These are phyloP conservation scores for Scaptomyza pallida DNA, from an alignment of 1,140 invertebrate genomes.

Conservation along the genomic window DNA sequence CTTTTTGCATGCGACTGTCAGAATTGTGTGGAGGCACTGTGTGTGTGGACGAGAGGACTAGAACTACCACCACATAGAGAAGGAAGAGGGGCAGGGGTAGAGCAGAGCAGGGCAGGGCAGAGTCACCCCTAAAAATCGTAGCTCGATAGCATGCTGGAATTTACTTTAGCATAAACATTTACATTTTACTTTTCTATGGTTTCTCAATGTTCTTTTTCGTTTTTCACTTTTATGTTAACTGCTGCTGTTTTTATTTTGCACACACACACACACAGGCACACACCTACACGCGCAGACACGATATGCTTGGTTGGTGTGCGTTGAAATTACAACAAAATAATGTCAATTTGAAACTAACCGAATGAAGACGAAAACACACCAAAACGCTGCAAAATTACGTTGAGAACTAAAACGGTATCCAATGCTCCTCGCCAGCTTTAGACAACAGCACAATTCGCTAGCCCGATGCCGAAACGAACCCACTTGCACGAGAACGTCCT, in stretches of 20 bases:
- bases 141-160: slow-evolving; percentile 58
- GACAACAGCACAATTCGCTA: slow-evolving; percentile 44
- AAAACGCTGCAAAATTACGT: slow-evolving; percentile 53
- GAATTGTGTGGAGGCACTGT: slow-evolving; percentile 30
- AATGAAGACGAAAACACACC: slow-evolving; percentile 46
- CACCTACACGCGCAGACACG: background rate
- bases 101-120: background rate
- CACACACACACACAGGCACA: slow-evolving; percentile 24
- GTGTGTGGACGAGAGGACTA: slow-evolving; percentile 18
- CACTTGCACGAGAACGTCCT: slow-evolving; percentile 17
- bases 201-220: slow-evolving; percentile 52
- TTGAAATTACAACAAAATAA: slow-evolving; percentile 35
- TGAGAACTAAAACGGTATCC: slow-evolving; percentile 53
- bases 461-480: slow-evolving; percentile 5
- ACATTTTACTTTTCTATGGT: slow-evolving; percentile 68
- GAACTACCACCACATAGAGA: slow-evolving; percentile 44
- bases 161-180: slow-evolving; percentile 76
- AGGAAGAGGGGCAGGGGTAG: background rate
- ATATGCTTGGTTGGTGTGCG: slow-evolving; percentile 11
- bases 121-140: slow-evolving; percentile 59
- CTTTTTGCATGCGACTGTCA: slow-evolving; percentile 48
- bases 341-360: slow-evolving; percentile 32
- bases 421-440: slow-evolving; percentile 21
- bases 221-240: slow-evolving; percentile 34
- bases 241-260: background rate